phyloP scores from a whole-genome alignment of 2,113 vertebrate genomes.

The Micronycteris hirsuta region DNA sequence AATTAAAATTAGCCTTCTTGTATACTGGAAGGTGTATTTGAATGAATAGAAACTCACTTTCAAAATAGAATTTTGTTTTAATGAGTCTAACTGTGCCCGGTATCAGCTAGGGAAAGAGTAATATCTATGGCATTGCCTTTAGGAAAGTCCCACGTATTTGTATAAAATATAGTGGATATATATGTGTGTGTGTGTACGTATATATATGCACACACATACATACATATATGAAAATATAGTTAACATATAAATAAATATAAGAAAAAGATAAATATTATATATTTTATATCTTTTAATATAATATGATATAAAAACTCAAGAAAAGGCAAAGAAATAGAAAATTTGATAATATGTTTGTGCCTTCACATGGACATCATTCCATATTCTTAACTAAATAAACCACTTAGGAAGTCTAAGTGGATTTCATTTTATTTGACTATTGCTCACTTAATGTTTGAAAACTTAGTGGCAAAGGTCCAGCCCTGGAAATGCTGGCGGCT shows the following conservation, averaged over 20 bases:
- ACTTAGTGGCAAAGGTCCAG: background rate
- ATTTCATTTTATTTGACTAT: background rate
- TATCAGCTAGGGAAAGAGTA: background rate
- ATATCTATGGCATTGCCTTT: background rate
- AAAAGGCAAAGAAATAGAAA: background rate
- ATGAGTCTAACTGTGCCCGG: background rate
- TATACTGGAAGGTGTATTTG: background rate
- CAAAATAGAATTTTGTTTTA: background rate
- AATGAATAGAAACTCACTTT: slow-evolving; percentile 15
- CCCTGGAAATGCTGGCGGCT: background rate
- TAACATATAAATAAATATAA: too few species aligned
- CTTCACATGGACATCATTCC: background rate
- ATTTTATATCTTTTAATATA: too few species aligned
- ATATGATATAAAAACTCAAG: background rate
- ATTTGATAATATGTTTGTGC: background rate
- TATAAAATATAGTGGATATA: background rate
- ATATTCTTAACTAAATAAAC: background rate
- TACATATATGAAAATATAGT: too few species aligned
- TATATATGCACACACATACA: too few species aligned
- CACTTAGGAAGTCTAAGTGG: background rate
- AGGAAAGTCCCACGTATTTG: background rate
- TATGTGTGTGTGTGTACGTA: too few species aligned
- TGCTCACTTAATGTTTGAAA: background rate
- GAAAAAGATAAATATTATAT: too few species aligned
- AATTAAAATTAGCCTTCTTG: background rate